Percentiles rank a stretch among this genome's conserved stretches.
phyloP scores from a whole-genome alignment of 2,888 invertebrate species.

The Troilus luridus region DNA sequence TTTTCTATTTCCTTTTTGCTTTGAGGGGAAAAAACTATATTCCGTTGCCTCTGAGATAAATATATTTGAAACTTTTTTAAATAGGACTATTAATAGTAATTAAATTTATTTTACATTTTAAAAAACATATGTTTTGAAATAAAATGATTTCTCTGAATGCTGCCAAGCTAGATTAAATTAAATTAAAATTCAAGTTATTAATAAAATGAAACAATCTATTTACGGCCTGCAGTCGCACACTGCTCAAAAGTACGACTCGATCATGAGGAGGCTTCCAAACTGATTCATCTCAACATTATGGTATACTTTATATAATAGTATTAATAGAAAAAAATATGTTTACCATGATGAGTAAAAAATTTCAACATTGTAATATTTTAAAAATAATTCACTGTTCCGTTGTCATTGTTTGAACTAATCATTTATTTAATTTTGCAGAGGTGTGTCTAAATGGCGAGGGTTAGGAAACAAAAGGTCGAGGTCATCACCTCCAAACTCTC shows the following conservation, averaged over 20 bases:
- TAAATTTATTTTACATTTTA: neutral
- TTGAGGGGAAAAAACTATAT: neutral
- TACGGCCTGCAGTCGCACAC: neutral
- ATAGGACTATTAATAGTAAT: neutral
- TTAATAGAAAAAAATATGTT: neutral
- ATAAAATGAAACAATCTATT: neutral
- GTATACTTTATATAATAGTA: neutral
- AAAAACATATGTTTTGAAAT: neutral
- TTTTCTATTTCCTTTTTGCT: too few species aligned
- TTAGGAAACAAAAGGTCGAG: constrained; percentile 73
- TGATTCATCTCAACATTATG: neutral
- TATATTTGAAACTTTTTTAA: neutral
- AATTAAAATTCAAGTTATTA: neutral
- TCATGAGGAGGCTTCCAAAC: neutral
- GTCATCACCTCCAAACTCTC: constrained; percentile 75
- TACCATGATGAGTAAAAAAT: neutral
- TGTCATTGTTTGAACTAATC: neutral
- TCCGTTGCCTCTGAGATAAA: neutral
- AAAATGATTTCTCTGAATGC: neutral
- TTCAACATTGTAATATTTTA: neutral
- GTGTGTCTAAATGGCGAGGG: constrained; percentile 66
- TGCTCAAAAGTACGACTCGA: neutral
- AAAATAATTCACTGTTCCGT: neutral
- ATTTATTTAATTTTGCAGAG: constrained; percentile 62
- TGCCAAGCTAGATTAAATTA: neutral